Conservation (phyloP, 2,888 invertebrate genomes). For the Melanostoma mellinum region DNA sequence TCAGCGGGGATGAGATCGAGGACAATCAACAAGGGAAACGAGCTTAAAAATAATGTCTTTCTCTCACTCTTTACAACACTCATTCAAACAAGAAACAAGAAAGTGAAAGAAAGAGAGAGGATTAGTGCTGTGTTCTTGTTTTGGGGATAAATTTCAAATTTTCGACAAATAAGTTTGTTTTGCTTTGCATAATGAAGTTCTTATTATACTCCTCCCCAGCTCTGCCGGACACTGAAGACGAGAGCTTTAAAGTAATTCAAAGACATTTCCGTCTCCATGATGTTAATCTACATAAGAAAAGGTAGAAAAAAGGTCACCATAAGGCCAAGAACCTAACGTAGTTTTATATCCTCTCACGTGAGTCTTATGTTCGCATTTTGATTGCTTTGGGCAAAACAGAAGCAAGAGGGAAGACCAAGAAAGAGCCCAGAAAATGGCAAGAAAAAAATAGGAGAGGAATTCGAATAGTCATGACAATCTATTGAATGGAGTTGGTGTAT, state of each 20-base stretch:
- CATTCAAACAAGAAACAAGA: too few relatives aligned
- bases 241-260: slow-evolving; percentile 27
- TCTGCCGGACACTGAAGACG: not conserved
- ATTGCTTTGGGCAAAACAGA: not conserved
- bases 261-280: not conserved
- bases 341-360: too few relatives aligned
- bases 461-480: too few relatives aligned
- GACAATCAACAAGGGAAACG: slow-evolving; percentile 1
- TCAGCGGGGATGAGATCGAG: too few relatives aligned
- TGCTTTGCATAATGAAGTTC: slow-evolving; percentile 59
- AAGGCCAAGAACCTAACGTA: not conserved
- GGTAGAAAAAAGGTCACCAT: slow-evolving; percentile 19
- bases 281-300: not conserved
- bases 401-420: too few relatives aligned
- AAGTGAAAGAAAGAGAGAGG: not conserved
- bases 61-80: not conserved
- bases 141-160: slow-evolving; percentile 45
- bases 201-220: not conserved
- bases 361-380: slow-evolving; percentile 8
- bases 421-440: too few relatives aligned
- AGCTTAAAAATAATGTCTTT: slow-evolving; percentile 5
- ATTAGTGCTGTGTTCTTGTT: slow-evolving; percentile 15
- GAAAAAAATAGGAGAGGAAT: too few relatives aligned
- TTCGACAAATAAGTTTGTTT: slow-evolving; percentile 58
- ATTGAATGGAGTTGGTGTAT: too few relatives aligned